These are phyloP conservation scores for Dromius quadrimaculatus DNA, from an alignment of 2,888 invertebrate species.

Conservation along the genomic window DNA sequence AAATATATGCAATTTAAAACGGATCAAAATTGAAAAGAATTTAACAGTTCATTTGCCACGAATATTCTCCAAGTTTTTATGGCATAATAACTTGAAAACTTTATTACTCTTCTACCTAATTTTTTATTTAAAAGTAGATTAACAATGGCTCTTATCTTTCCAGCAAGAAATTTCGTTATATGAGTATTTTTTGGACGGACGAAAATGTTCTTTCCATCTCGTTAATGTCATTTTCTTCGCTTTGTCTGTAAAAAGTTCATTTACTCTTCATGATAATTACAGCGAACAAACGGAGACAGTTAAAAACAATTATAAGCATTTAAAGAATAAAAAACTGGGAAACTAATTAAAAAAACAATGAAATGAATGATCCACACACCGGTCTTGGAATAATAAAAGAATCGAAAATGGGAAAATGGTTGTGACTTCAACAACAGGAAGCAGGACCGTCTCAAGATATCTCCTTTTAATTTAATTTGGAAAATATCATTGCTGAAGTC, in stretches of 20 bases:
- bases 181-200: background rate
- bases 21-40: too few relatives aligned
- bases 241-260: conserved; percentile 31
- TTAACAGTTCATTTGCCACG: too few relatives aligned
- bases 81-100: too few relatives aligned
- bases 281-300: conserved; percentile 23
- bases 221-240: conserved; percentile 24
- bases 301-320: conserved; percentile 39
- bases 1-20: too few relatives aligned
- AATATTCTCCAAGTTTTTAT: too few relatives aligned
- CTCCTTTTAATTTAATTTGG: too few relatives aligned
- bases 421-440: too few relatives aligned
- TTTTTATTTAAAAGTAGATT: too few relatives aligned
- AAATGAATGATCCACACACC: conserved; percentile 28
- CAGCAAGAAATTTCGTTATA: background rate
- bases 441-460: too few relatives aligned
- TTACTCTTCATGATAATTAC: conserved; percentile 31
- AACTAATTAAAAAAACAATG: conserved; percentile 39
- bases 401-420: background rate
- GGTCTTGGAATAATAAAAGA: conserved; percentile 1
- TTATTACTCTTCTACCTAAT: too few relatives aligned
- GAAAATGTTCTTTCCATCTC: conserved; percentile 8
- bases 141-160: background rate
- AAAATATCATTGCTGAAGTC: too few relatives aligned
- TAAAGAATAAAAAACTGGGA: conserved; percentile 37